Percentiles rank a stretch among this genome's conserved stretches.
These are phyloP conservation scores for Eira barbara DNA, from an alignment of 2,113 vertebrate genomes.

Conservation along the genomic window DNA sequence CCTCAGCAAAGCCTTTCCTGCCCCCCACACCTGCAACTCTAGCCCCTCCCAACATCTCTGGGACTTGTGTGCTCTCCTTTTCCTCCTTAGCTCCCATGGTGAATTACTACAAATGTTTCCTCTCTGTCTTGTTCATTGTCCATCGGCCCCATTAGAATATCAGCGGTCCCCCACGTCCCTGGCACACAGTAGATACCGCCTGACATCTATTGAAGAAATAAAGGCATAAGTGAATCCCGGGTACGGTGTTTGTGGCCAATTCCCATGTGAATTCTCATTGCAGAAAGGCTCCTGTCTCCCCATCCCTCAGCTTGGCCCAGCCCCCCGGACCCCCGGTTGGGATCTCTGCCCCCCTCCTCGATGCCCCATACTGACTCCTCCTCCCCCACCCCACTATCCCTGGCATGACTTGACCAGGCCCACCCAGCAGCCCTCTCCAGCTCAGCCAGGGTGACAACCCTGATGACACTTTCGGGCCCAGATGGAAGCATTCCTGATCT, in stretches of 20 bases:
- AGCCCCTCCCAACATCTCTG: neutral
- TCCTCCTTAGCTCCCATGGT: neutral
- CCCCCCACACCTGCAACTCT: neutral
- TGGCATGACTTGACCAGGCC: neutral
- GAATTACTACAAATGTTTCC: neutral
- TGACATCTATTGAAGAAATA: no score
- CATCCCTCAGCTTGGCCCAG: neutral
- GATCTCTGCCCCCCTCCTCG: neutral
- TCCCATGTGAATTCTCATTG: neutral
- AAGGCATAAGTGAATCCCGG: neutral
- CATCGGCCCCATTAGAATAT: neutral
- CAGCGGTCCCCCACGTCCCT: neutral
- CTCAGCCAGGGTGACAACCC: no score
- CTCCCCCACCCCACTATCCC: neutral
- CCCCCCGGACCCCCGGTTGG: rapidly evolving
- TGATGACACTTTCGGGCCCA: neutral
- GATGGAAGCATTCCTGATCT: neutral
- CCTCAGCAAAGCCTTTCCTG: neutral
- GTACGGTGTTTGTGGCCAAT: rapidly evolving
- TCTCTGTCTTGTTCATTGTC: no score
- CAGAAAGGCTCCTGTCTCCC: neutral
- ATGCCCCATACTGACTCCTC: neutral
- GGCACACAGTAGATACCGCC: neutral
- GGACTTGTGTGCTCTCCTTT: rapidly evolving
- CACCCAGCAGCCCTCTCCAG: neutral